Evolutionary conservation across 2,888 invertebrate genomes (phyloP).

Genomic region (Scaeva pyrastri): DNA sequence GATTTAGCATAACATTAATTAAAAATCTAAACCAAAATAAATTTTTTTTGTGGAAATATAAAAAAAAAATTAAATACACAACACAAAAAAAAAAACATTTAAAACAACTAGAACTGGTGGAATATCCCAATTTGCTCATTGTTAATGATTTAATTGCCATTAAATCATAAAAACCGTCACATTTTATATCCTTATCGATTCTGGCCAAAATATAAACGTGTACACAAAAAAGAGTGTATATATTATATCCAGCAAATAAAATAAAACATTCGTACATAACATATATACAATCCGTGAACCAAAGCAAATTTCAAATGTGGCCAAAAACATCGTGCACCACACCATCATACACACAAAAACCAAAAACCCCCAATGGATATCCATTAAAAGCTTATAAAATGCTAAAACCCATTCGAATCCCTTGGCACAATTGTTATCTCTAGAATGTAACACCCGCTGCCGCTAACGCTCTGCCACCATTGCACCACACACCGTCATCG

Average conservation of each 20-base stretch:
- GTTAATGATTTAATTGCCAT: constrained; percentile 67
- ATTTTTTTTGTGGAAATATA: neutral
- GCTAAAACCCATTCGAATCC: constrained; percentile 71
- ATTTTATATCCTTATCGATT: constrained; percentile 66
- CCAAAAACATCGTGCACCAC: constrained; percentile 39
- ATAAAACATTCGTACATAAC: neutral
- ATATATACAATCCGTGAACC: constrained; percentile 3
- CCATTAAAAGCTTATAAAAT: constrained; percentile 71
- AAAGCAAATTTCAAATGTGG: constrained; percentile 55
- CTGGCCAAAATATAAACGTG: constrained; percentile 36
- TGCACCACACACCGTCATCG: neutral
- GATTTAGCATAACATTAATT: constrained; percentile 17
- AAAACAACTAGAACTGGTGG: neutral
- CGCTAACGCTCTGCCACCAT: neutral
- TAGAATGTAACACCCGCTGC: constrained; percentile 49
- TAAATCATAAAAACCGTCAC: constrained; percentile 61
- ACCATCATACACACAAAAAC: constrained; percentile 19
- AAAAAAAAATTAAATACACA: neutral
- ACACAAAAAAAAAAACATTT: neutral
- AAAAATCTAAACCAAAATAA: constrained; percentile 14
- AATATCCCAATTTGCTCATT: constrained; percentile 34
- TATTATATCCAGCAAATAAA: too few species aligned
- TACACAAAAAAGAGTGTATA: neutral
- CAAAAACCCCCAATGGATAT: constrained; percentile 53
- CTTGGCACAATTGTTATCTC: constrained; percentile 72